These are phyloP conservation scores for Prunella fulvescens DNA, from an alignment of 2,113 vertebrate species.

Conservation along the genomic window DNA sequence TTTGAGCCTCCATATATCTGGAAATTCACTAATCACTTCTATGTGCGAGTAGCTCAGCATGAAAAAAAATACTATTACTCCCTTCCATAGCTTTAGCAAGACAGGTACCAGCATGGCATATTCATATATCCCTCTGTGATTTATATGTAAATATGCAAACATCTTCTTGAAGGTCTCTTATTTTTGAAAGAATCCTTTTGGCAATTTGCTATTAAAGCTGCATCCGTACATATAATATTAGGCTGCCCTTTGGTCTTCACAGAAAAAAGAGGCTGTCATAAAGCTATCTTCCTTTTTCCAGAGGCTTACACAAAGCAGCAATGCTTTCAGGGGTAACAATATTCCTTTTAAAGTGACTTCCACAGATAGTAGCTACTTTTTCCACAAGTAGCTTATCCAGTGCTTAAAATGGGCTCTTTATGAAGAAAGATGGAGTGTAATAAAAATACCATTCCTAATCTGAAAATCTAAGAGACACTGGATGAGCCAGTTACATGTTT, in stretches of 20 bases:
- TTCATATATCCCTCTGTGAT: background rate
- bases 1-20: background rate
- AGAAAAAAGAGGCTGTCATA: conserved; percentile 1
- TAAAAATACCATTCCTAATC: conserved; percentile 4
- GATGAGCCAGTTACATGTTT: background rate
- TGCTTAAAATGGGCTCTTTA: background rate
- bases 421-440: background rate
- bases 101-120: background rate
- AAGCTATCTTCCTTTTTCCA: conserved; percentile 24
- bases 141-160: conserved; percentile 45
- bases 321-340: background rate
- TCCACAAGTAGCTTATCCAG: conserved; percentile 3
- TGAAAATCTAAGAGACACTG: conserved; percentile 1
- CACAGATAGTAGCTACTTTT: conserved; percentile 19
- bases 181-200: conserved; percentile 27
- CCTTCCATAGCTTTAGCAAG: conserved; percentile 26
- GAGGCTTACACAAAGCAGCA: conserved; percentile 8
- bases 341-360: background rate
- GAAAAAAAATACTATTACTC: background rate
- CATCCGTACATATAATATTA: background rate
- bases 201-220: conserved; percentile 38
- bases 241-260: conserved; percentile 13
- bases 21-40: background rate
- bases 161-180: conserved; percentile 22
- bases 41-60: background rate